Evolutionary conservation across 2,888 invertebrate species (phyloP).

Genomic region (Pantelozetes paolii): DNA sequence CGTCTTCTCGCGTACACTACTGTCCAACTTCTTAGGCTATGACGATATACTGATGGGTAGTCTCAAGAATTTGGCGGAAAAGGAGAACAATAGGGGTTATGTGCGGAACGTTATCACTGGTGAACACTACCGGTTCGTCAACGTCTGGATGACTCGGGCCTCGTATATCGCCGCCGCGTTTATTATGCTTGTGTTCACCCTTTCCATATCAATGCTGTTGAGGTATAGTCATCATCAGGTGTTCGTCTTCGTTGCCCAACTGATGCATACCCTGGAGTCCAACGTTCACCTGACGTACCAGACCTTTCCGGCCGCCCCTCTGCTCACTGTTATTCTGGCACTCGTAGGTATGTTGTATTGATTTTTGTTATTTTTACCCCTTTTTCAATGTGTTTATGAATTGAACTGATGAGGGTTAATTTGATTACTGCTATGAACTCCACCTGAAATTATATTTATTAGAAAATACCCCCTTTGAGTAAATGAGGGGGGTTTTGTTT

Average conservation of each 20-base stretch:
- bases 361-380: neutral
- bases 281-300: slow-evolving; percentile 69
- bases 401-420: too few relatives aligned
- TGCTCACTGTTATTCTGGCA: slow-evolving; percentile 94
- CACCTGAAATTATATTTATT: too few relatives aligned
- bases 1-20: slow-evolving; percentile 76
- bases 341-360: slow-evolving; percentile 78
- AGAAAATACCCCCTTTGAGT: too few relatives aligned
- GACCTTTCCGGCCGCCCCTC: slow-evolving; percentile 90
- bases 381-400: neutral
- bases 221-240: slow-evolving; percentile 99
- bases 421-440: too few relatives aligned
- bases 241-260: slow-evolving; percentile 88
- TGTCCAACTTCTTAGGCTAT: slow-evolving; percentile 91
- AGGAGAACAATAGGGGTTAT: slow-evolving; percentile 80
- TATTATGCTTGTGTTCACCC: slow-evolving; percentile 97
- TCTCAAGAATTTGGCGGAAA: slow-evolving; percentile 87
- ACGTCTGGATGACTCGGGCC: slow-evolving; percentile 90
- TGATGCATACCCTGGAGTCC: slow-evolving; percentile 96
- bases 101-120: slow-evolving; percentile 92
- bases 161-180: slow-evolving; percentile 93
- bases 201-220: slow-evolving; percentile 94
- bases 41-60: slow-evolving; percentile 96
- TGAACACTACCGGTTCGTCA: slow-evolving; percentile 96
- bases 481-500: too few relatives aligned